Base-by-base conservation (phyloP, 2,113 vertebrate species). In the Panthera tigris region DNA sequence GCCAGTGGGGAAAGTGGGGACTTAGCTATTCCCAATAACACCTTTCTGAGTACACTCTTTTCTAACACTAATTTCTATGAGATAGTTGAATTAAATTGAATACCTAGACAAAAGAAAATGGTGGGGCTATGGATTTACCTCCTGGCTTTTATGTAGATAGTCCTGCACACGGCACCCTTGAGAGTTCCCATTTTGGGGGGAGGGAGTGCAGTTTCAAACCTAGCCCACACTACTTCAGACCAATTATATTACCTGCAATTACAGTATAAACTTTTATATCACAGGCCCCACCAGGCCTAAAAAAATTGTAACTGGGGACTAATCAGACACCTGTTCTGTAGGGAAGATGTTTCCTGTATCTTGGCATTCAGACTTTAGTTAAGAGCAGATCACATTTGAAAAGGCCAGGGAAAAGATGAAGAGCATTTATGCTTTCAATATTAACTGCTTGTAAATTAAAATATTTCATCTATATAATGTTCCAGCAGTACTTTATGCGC, bases 351-450 rank as follows among this genome's bases (percentile, higher is more conserved):
- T 92, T 92, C 23, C 45, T 74, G 33, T 31, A 66, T 96, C 61
- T 78, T 94, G 50, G 41, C 48, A 73, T 29, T 19, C 45, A 71
- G 80, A 81, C 33, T 66, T 96, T 63, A 90, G 61, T 86, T n/a
- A 85, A 66, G 66, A 81, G 61, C 23, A 92, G 86, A 31, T 82
- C 65, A 90, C 69, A 90, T 96, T 94, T 39, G n/a, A 79, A 66
- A 94, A 96, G 57, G 36, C 57, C 31, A 83, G 33, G 68, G n/a
- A 95, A 82, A 83, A 33, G 61, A 96, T 73, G 82, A 50, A 92
- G n/a, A 88, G 45, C 81, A 79, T 69, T 66, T 96, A 73, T 73
- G 27, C 63, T 89, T 94, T 92, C 16, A 48, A 0, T 41, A 15
- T 78, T 92, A 92, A 79, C 61, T 86, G 45, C 50, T 84, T 57